These are phyloP conservation scores for Chrysolina americana DNA, from an alignment of 2,888 invertebrate genomes.

Conservation along the genomic window DNA sequence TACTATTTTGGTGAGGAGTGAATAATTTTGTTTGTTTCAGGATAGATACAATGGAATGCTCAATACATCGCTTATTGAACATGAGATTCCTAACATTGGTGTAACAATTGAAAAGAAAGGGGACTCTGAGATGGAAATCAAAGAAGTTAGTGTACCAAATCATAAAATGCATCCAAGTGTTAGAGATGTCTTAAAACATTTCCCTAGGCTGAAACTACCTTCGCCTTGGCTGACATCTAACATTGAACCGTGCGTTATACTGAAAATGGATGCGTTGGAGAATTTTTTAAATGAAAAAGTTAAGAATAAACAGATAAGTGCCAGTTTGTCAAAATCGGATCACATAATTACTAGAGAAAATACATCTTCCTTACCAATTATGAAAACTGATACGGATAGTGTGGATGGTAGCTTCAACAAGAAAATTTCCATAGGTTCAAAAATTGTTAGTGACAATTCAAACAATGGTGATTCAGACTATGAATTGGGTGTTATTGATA, in stretches of 20 bases:
- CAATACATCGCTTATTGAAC: constrained; percentile 34
- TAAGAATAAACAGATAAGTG: not conserved
- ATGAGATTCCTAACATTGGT: constrained; percentile 25
- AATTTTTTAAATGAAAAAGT: constrained; percentile 42
- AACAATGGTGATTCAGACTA: not conserved
- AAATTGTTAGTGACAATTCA: not conserved
- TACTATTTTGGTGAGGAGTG: not conserved
- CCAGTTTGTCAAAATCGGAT: not conserved
- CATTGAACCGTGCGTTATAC: constrained; percentile 48
- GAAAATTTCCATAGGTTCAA: no score
- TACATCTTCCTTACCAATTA: not conserved
- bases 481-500: not conserved
- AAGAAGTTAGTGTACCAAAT: not conserved
- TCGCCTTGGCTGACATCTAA: constrained; percentile 43
- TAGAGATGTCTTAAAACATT: constrained; percentile 35
- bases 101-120: not conserved
- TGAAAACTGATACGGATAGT: not conserved
- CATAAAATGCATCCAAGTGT: constrained; percentile 49
- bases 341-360: not conserved
- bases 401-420: no score
- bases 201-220: constrained; percentile 51
- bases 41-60: constrained; percentile 37
- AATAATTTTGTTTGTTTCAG: constrained; percentile 32
- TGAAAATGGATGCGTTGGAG: constrained; percentile 53
- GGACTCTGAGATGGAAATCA: not conserved